These are phyloP conservation scores for Microctonus brassicae DNA, from an alignment of 2,888 invertebrate species.

Conservation along the genomic window DNA sequence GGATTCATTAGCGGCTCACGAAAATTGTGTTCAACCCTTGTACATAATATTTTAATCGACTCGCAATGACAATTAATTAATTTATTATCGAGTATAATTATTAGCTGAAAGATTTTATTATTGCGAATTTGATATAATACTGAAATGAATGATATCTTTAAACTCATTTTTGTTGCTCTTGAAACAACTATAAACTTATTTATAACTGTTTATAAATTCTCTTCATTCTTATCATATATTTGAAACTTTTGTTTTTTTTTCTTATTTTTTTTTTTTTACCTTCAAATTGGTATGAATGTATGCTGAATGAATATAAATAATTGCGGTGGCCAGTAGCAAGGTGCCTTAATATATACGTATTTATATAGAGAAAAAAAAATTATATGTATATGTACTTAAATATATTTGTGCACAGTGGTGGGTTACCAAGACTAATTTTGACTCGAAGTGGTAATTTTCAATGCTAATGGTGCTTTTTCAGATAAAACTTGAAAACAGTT, in stretches of 20 bases:
- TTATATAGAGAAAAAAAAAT: constrained; percentile 42
- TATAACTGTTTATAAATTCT: neutral
- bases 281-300: constrained; percentile 38
- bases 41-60: constrained; percentile 53
- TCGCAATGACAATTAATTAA: constrained; percentile 53
- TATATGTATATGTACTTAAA: constrained; percentile 50
- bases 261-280: constrained; percentile 8
- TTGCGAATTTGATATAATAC: constrained; percentile 38
- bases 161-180: too few species aligned
- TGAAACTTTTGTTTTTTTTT: neutral
- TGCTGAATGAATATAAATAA: constrained; percentile 46
- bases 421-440: too few species aligned
- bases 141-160: too few species aligned
- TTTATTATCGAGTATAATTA: constrained; percentile 56
- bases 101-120: constrained; percentile 47
- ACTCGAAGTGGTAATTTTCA: too few species aligned
- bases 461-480: too few species aligned
- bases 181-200: too few species aligned
- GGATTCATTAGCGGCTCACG: constrained; percentile 10
- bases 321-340: constrained; percentile 63
- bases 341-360: constrained; percentile 61
- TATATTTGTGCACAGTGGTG: constrained; percentile 39
- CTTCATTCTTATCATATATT: neutral
- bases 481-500: too few species aligned
- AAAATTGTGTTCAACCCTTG: constrained; percentile 59